Evolutionary conservation across 1,140 invertebrate genomes (phyloP), one percentile per base, ranked within the genome.

Genomic region (Eriosoma lanigerum): DNA sequence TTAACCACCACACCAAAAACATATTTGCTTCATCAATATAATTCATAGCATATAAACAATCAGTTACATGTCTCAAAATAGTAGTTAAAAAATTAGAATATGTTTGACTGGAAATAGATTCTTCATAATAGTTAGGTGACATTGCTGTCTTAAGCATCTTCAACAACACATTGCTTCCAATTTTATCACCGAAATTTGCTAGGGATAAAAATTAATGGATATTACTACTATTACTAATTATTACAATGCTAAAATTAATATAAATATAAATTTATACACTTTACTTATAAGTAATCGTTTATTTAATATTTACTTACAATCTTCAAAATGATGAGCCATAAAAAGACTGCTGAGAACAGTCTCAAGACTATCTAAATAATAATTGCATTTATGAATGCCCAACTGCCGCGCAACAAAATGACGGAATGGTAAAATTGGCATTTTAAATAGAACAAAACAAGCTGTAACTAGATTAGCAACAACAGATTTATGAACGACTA

Each of bases 1-100:
- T 85, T 38, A 91, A 84, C 89, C 88, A 90, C 86, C 91, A 88
- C 12, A 90, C 81, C 19, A 87, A 86, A 75, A 90, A 87, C 19
- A 89, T 85, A 78, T 58, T 78, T 17, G 75, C 56, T 8, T 78
- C 75, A 24, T 56, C 38, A 62, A 58, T 48, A 60, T 62, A 78
- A 60, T 62, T 21, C 75, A 78, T 78, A 60, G 56, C 24, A 58
- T 78, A 48, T 19, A 78, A 62, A 29, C 75, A 78, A 48, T 78
- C 75, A 19, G 75, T 78, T 78, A 78, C 60, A 48, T 78, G 75
- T 46, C 75, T 78, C 62, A 78, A 78, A 62, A 48, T 48, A 10
- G 56, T 26, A 44, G 54, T 78, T 44, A 78, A 26, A 19, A 78
- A 60, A 62, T 38, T 26, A 78, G 17, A 78, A 60, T 78, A 78